Evolutionary conservation across 2,113 vertebrate genomes (phyloP).

Genomic region (Paedocypris sp.): DNA sequence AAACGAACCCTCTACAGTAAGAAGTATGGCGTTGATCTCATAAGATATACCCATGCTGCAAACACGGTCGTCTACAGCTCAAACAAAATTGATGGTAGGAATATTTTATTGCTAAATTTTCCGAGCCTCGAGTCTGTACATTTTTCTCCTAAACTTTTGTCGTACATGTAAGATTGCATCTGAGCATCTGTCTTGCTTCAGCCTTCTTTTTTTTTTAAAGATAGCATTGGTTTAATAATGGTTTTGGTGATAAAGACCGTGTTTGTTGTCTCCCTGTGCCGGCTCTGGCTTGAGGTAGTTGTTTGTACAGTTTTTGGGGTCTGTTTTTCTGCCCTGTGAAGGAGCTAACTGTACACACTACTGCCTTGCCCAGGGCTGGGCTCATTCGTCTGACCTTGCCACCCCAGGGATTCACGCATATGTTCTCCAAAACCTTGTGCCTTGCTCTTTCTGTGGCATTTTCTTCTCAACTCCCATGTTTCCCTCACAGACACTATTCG

Average conservation of each 20-base stretch:
- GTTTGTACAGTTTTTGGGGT: constrained; percentile 99
- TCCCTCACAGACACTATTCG: constrained; percentile 86
- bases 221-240: neutral
- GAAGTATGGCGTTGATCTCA: constrained; percentile 97
- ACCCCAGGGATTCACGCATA: neutral
- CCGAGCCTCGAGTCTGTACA: too few species aligned
- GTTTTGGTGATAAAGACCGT: neutral
- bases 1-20: constrained; percentile 98
- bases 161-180: too few species aligned
- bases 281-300: constrained; percentile 98
- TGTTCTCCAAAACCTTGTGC: neutral
- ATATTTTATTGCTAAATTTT: neutral
- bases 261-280: constrained; percentile 45
- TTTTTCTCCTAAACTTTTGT: too few species aligned
- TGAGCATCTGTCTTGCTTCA: neutral
- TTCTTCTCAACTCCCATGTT: neutral
- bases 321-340: constrained; percentile 98
- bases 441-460: neutral
- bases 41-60: constrained; percentile 96
- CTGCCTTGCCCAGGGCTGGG: constrained; percentile 97
- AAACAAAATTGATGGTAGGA: constrained; percentile 98
- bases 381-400: constrained; percentile 46
- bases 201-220: too few species aligned
- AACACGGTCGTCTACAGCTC: constrained; percentile 99
- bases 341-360: constrained; percentile 99